Evolutionary conservation across 2,888 invertebrate genomes (phyloP), one percentile per base, ranked within the genome.

Genomic region (Busseola fusca): DNA sequence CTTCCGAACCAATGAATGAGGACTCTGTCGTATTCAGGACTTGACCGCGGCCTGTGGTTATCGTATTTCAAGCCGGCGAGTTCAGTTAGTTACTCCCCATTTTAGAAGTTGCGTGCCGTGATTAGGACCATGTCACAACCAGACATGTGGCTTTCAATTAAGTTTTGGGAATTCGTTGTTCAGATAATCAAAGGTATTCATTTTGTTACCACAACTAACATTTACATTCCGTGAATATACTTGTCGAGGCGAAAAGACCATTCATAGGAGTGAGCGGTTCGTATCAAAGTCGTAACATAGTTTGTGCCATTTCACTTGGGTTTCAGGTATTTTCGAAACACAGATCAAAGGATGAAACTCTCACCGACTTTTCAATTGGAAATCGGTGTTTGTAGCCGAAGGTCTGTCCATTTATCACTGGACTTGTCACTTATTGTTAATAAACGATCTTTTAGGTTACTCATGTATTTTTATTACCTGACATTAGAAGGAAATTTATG

Each of bases 21-120:
- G 66, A 63, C 68, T 65, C 67, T 68, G 69, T 67, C 69, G 71
- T 63, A 68, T 69, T 74, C 74, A 70, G 74, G 45, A 76, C 69
- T 68, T 72, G 69, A 74, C 72, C 73, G 63, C 64, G n/a, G 76
- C 63, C 66, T 84, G 86, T 74, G 86, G 86, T 76, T 84, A 84
- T 81, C 69, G 84, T 72, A 78, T 78, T 80, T 82, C 69, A 54
- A 69, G 42, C 54, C 57, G 67, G 80, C 69, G 69, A 66, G 72
- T 64, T 76, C 69, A 63, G 65, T 70, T 70, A 63, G 76, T 74
- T 76, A 70, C 62, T 63, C 69, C 40, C 48, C 7, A 65, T 78
- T 70, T 81, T 63, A 71, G 69, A 48, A 71, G n/a, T 59, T 48
- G 66, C 27, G 56, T 65, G 42, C 37, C 58, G 34, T 57, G 65